Evolutionary conservation across 2,113 vertebrate species (phyloP), one percentile per base, ranked within the genome.

Genomic region (Pyrgilauda ruficollis): DNA sequence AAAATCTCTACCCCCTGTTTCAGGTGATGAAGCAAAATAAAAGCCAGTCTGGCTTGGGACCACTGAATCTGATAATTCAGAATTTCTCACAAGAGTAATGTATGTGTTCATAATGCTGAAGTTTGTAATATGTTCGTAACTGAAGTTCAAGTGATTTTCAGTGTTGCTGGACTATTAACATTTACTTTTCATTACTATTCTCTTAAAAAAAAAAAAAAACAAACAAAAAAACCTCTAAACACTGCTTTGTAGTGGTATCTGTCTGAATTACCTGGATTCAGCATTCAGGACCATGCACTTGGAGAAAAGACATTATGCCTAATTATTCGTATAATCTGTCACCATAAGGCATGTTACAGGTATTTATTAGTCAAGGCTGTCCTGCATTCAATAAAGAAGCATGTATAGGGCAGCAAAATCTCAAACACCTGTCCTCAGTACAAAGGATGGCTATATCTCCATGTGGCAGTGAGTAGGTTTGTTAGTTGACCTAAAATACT

Each of bases 1-100:
- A 16, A 26, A 50, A 11, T 4, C 46, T 99, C 61, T 99, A 99
- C 73, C 91, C 94, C 22, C 56, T 4, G 55, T 99, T 99, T 77
- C 98, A 99, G 98, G 99, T 99, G 90, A 97, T 47, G 58, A 64
- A 92, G 55, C 19, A 74, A 85, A 89, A 92, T 49, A 61, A 37
- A 4, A 0, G 8, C 23, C 15, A 56, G 49, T 88, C 26, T 31
- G 63, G 6, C 31, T 58, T 55, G 44, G 33, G 19, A 85, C 13
- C 37, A 47, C 19, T 77, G 43, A 33, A 73, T 92, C 26, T 79
- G 37, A 83, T 37, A 78, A 31, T 33, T 89, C 44, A 91, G 44
- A 55, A 79, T n/a, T 73, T 91, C 46, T 30, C 84, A 78, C n/a
- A 78, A 30, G 37, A 78, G 66, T 33, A 85, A 74, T 67, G 39